Evolutionary conservation across 2,888 invertebrate genomes (phyloP), one percentile per base, ranked within the genome.

Genomic region (Apamea crenata): DNA sequence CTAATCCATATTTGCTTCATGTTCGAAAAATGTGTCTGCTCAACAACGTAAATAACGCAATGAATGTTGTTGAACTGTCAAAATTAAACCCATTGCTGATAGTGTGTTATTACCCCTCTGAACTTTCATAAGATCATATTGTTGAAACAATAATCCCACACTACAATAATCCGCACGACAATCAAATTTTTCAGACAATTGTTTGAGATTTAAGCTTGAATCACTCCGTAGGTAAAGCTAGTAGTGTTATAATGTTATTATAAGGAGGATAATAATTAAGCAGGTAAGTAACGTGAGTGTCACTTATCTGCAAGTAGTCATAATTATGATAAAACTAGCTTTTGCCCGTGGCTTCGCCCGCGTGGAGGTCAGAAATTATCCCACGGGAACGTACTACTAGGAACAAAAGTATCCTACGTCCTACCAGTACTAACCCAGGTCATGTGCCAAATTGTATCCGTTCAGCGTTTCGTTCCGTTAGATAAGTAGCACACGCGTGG

Each of bases 211-310:
- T 16, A 66, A 14, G 40, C 40, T 67, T 67, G 40, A 44, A n/a
- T 44, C n/a, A n/a, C 21, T 29, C 12, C 29, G 14, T 40, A 18
- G 18, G 44, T 56, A n/a, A 44, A 74, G 12, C 18, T 56, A 12
- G 29, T 10, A 36, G 18, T 16, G 21, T 74, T 73, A 32, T 10
- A 36, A 12, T 16, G 21, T 74, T 73, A 32, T 25, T n/a, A 59
- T 29, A n/a, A 76, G n/a, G 36, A 21, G 36, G n/a, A 61, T 36
- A 47, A 44, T 18, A 53, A 65, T 63, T 63, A 77, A 63, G 50
- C n/a, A n/a, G n/a, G n/a, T 65, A 59, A 10, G 6, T 59, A 59
- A 47, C 16, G 44, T 7, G 7, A 29, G 44, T 56, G 8, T 44
- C 21, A 67, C 14, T 67, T 56, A 80, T 36, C 18, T 36, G 6